These are phyloP conservation scores for Arrhamphus sclerolepis DNA, from an alignment of 2,797 vertebrate genomes.

Conservation along the genomic window DNA sequence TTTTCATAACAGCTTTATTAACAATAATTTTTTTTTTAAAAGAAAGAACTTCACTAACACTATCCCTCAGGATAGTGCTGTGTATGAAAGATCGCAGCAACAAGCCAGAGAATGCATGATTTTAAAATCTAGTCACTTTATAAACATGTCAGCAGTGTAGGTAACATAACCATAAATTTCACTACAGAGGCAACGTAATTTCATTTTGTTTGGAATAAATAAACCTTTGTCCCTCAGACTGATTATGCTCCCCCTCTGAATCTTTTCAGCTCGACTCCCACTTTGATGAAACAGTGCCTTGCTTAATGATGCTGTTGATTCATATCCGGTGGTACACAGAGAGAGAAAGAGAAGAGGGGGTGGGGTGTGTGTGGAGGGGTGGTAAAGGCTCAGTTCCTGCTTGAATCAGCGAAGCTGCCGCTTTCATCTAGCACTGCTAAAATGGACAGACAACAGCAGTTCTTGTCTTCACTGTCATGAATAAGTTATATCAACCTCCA, in stretches of 20 bases:
- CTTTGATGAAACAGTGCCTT: constrained; percentile 77
- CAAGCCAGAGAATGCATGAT: constrained; percentile 19
- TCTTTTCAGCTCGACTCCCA: constrained; percentile 73
- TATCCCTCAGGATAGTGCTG: constrained; percentile 26
- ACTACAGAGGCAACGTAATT: constrained; percentile 75
- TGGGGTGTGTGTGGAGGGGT: constrained; percentile 22
- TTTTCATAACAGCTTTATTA: too few relatives aligned
- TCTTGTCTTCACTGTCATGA: constrained; percentile 75
- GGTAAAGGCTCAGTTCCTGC: constrained; percentile 55
- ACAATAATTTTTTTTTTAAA: too few relatives aligned
- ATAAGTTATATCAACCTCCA: constrained; percentile 78
- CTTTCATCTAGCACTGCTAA: constrained; percentile 42
- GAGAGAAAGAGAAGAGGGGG: constrained; percentile 42
- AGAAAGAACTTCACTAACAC: not conserved
- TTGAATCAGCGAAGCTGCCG: constrained; percentile 52
- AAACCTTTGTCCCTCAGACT: constrained; percentile 75
- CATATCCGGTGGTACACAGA: constrained; percentile 65
- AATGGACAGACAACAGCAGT: constrained; percentile 74
- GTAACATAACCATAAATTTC: constrained; percentile 72
- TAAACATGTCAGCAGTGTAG: constrained; percentile 75
- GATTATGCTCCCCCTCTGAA: constrained; percentile 70
- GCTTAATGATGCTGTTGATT: constrained; percentile 78
- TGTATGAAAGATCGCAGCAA: constrained; percentile 25
- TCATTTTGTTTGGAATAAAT: constrained; percentile 82
- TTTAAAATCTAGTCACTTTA: constrained; percentile 59